Base-by-base conservation (phyloP, 2,888 invertebrate genomes). In the Oxystoma pomonae region DNA sequence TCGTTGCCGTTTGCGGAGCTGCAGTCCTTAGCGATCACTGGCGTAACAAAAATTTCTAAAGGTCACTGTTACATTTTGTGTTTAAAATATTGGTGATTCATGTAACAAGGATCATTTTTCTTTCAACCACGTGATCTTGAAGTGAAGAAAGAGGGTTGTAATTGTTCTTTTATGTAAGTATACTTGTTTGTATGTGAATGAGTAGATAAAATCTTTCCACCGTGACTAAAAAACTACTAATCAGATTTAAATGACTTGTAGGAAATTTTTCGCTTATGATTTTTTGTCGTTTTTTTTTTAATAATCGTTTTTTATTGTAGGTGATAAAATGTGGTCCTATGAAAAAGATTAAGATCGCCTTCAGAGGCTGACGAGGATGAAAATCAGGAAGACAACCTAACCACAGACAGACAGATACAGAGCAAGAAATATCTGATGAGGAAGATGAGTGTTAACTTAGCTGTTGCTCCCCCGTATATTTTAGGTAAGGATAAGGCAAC, bases 401-500 rank as follows among this genome's bases (percentile, higher is more conserved):
- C 35, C 3, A 35, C 35, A 12, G 35, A 35, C 5, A 35, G 12
- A 35, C 35, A 35, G 35, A 35, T 12, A 35, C 35, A 35, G 5
- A 35, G 35, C 35, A 35, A 35, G 35, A 35, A 35, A 35, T 35
- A 35, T 7, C 35, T 7, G 35, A 35, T 35, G 35, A 35, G 12
- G 35, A 35, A 35, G 35, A 35, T 35, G 35, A 12, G 35, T 35
- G 3, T 35, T 35, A 12, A 35, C 3, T 7, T 12, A 35, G 35
- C 35, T 35, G 35, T 12, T 12, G 35, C 35, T 35, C 3, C 35
- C 22, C 49, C 58, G 17, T 12, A 16, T 50, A 49, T 50, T 22
- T 3, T 58, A 18, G 58, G 58, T 16, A 58, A 58, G 49, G 58
- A 49, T 50, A 58, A 58, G 50, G 16, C 17, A 35, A 49, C 58